phyloP scores from a whole-genome alignment of 2,797 vertebrate genomes.

The Labroides dimidiatus region DNA sequence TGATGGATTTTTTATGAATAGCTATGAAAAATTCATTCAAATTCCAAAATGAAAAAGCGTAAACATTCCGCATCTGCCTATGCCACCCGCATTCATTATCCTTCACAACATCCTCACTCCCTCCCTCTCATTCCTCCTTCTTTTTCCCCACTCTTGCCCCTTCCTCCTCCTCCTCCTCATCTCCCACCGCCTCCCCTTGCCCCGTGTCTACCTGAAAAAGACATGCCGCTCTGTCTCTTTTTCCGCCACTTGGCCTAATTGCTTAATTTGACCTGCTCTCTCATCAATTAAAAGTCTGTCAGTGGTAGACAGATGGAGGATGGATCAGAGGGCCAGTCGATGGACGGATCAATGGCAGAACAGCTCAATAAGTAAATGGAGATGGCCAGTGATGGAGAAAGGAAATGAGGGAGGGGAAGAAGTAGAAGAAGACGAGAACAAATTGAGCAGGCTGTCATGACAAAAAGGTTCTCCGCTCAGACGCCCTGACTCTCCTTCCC shows the following conservation, averaged over 20 bases:
- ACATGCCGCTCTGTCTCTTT: slow-evolving; percentile 80
- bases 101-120: slow-evolving; percentile 79
- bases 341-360: slow-evolving; percentile 82
- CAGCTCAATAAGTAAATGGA: slow-evolving; percentile 85
- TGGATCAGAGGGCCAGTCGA: slow-evolving; percentile 83
- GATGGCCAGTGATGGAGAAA: slow-evolving; percentile 79
- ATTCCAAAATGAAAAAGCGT: slow-evolving; percentile 88
- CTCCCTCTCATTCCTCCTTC: slow-evolving; percentile 50
- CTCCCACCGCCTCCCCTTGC: slow-evolving; percentile 17
- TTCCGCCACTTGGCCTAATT: slow-evolving; percentile 85
- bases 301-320: slow-evolving; percentile 83
- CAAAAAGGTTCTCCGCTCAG: slow-evolving; percentile 62
- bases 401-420: slow-evolving; percentile 73
- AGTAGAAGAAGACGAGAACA: slow-evolving; percentile 71
- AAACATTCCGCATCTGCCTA: slow-evolving; percentile 86
- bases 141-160: slow-evolving; percentile 41
- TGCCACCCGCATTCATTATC: slow-evolving; percentile 85
- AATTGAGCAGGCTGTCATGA: slow-evolving; percentile 77
- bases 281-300: slow-evolving; percentile 88
- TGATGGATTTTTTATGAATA: slow-evolving; percentile 91
- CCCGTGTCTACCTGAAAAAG: slow-evolving; percentile 78
- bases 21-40: slow-evolving; percentile 90
- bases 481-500: slow-evolving; percentile 15
- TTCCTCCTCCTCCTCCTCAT: slow-evolving; percentile 10
- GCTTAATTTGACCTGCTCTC: slow-evolving; percentile 86